Evolutionary conservation across 1,140 invertebrate species (phyloP), one percentile per base, ranked within the genome.

Genomic region (Trypoxylus dichotomus): DNA sequence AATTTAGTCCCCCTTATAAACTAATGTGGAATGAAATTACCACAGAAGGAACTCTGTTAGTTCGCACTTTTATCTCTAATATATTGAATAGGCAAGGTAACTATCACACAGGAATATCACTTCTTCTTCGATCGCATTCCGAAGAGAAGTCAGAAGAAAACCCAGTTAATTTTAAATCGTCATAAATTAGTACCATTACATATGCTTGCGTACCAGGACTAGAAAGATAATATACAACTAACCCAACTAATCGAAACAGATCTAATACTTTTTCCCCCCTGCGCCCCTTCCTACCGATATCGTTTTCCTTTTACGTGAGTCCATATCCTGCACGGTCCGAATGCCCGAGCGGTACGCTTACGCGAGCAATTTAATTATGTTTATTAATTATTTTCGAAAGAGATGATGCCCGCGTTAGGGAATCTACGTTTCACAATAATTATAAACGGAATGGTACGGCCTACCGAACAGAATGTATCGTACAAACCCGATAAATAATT

Each of bases 331-430:
- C 47, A 5, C 19, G 10, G 10, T 19, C 13, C 32, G 19, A 15
- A 41, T 25, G n/a, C 21, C 11, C 8, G 5, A 29, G 7, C 15
- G 32, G 41, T 74, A 19, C 41, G 29, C 32, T 32, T 74, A 41
- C 72, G 19, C 72, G 32, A 21, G 29, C 72, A 74, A 42, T 74
- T 74, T 54, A 54, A 54, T 54, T 54, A 54, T 54, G 47, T 54
- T 54, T 54, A 54, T 54, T 54, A 54, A 54, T 54, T 54, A 54
- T 54, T 54, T 54, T 19, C 32, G 32, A 37, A 37, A 7, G 32
- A 37, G 47, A 54, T 19, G 47, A 19, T 54, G 47, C 47, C 15
- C 19, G 15, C 19, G 47, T 54, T 54, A 54, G 13, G 47, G 47
- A 54, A 54, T 54, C 47, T 54, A 13, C 19, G 47, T 54, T 54